Evolutionary conservation across 2,113 vertebrate species (phyloP), one percentile per base, ranked within the genome.

Genomic region (Seriola dumerili): DNA sequence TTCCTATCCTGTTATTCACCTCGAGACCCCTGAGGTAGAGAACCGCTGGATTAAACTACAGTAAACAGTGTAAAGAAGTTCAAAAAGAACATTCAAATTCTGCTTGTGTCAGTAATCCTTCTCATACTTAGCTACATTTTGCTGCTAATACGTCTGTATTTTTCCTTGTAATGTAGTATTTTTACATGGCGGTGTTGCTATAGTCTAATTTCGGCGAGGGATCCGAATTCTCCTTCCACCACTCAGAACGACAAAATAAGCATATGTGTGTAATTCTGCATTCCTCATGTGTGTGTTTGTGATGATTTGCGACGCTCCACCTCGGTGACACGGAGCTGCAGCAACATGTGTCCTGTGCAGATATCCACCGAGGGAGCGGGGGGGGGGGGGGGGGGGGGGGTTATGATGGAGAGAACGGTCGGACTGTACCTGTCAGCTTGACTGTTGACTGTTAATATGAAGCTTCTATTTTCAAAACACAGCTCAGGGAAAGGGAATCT

Each of bases 371-470:
- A 73, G 62, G 34, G 29, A 29, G 38, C 2, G 23, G 23, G 23
- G 23, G 38, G 29, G 29, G 29, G 42, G 14, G 21, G 23, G 23
- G 23, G 23, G 38, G 29, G 29, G 29, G 42, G 14, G 21, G 71
- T 64, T 21, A 70, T 61, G 72, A 84, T 3, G 46, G 63, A 67
- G 64, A 63, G 80, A 81, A 83, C 57, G 90, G 72, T 82, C 89
- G 72, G 83, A 78, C 81, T 76, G 79, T 91, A 93, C 87, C 91
- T 93, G 91, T 89, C 89, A 88, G 81, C 82, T 67, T 83, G 74
- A 70, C 89, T 93, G 91, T 94, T 95, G 90, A 94, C 92, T 94
- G 94, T 90, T 91, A 92, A 92, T 87, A 91, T 40, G 66, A 73
- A 77, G 84, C 79, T 65, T 90, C 87, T 93, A 89, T 94, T 93